phyloP scores from a whole-genome alignment of 1,140 invertebrate species.

The Tetramorium alpestre region DNA sequence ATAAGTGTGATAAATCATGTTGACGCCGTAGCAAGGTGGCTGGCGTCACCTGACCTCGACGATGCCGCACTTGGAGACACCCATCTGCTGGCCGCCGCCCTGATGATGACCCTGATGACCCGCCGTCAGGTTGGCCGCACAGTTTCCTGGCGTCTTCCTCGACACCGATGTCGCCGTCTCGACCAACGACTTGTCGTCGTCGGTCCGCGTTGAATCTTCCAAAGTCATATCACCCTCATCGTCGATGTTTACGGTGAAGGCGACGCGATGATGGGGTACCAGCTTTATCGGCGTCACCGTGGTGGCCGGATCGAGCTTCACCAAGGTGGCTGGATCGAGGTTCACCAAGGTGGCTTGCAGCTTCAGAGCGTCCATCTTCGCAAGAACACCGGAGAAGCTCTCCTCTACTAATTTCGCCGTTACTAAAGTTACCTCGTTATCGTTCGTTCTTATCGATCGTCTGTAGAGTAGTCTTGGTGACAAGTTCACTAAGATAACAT shows the following conservation, averaged over 20 bases:
- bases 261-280: conserved; percentile 75
- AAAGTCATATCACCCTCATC: conserved; percentile 79
- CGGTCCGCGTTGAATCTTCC: conserved; percentile 36
- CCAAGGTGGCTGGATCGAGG: conserved; percentile 83
- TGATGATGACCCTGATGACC: conserved; percentile 64
- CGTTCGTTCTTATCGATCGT: not conserved
- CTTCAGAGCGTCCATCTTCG: conserved; percentile 82
- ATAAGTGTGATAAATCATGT: conserved; percentile 83
- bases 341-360: conserved; percentile 84
- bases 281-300: conserved; percentile 83
- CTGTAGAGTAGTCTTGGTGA: not conserved
- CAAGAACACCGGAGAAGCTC: not conserved
- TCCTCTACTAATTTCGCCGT: not conserved
- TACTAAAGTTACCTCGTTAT: not conserved
- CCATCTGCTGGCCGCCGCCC: conserved; percentile 62
- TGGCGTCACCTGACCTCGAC: conserved; percentile 85
- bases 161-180: conserved; percentile 40
- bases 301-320: conserved; percentile 83
- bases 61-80: conserved; percentile 78
- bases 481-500: conserved; percentile 29
- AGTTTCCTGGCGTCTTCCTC: conserved; percentile 57
- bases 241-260: conserved; percentile 77
- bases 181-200: conserved; percentile 50
- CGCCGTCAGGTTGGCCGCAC: conserved; percentile 39
- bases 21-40: conserved; percentile 80